These are phyloP conservation scores for Ceratotherium simum DNA, from an alignment of 2,113 vertebrate species.

Conservation along the genomic window DNA sequence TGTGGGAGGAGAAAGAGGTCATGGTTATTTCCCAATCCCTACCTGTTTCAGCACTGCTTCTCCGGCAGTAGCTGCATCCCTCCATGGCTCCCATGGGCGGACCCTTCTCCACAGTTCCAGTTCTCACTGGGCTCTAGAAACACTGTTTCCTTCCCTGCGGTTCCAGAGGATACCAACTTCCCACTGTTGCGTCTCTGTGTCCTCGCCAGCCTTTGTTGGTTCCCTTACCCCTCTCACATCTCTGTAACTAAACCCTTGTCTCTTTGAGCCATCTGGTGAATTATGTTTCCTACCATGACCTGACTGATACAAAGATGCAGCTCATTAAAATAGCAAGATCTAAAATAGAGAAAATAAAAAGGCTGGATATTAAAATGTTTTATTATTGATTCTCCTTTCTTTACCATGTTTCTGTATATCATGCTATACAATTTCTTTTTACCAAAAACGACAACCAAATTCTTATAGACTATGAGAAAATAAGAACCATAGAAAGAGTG, in stretches of 20 bases:
- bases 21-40: not conserved
- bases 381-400: not conserved
- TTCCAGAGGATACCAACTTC: not conserved
- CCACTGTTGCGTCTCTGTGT: not conserved
- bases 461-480: not conserved
- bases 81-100: not conserved
- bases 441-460: not conserved
- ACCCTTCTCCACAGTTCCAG: not conserved
- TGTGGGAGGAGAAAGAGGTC: not conserved
- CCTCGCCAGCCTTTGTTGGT: not conserved
- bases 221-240: not conserved
- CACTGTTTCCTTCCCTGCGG: not conserved
- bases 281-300: not conserved
- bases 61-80: not conserved
- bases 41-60: no score
- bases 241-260: not conserved
- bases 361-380: not conserved
- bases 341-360: constrained; percentile 41
- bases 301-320: not conserved
- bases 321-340: constrained; percentile 5
- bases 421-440: not conserved
- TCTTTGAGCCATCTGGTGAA: not conserved
- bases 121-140: not conserved
- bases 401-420: not conserved
- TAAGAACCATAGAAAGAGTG: not conserved